Evolutionary conservation across 1,140 invertebrate species (phyloP).

Genomic region (Chionoecetes opilio): DNA sequence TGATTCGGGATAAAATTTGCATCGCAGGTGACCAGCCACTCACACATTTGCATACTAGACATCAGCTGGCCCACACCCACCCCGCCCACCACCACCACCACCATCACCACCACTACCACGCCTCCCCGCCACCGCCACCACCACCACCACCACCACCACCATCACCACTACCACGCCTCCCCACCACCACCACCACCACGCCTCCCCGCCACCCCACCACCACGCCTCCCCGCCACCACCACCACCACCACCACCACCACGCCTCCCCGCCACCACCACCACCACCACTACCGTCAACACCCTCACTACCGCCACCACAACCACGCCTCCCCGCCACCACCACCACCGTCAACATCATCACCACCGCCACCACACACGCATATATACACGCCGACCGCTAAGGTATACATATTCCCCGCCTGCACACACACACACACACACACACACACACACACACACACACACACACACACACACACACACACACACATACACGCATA

Average conservation of each 20-base stretch:
- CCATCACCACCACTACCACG: too few species aligned
- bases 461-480: constrained; percentile 33
- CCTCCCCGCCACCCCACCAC: too few species aligned
- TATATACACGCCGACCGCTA: not conserved
- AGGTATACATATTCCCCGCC: not conserved
- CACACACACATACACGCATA: too few species aligned
- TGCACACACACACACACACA: constrained; percentile 40
- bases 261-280: too few species aligned
- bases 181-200: not conserved
- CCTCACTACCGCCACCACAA: not conserved
- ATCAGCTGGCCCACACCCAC: constrained; percentile 11
- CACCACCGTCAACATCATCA: too few species aligned
- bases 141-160: not conserved
- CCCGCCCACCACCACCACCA: not conserved
- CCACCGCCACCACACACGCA: constrained; percentile 33
- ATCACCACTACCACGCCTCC: not conserved
- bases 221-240: not conserved
- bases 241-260: too few species aligned
- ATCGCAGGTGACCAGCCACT: constrained; percentile 42
- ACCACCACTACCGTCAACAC: not conserved
- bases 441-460: constrained; percentile 40
- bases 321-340: not conserved
- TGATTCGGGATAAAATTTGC: constrained; percentile 65
- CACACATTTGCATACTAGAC: constrained; percentile 38
- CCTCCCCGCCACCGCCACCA: not conserved